Evolutionary conservation across 2,888 invertebrate species (phyloP).

Genomic region (Plemyria rubiginata): DNA sequence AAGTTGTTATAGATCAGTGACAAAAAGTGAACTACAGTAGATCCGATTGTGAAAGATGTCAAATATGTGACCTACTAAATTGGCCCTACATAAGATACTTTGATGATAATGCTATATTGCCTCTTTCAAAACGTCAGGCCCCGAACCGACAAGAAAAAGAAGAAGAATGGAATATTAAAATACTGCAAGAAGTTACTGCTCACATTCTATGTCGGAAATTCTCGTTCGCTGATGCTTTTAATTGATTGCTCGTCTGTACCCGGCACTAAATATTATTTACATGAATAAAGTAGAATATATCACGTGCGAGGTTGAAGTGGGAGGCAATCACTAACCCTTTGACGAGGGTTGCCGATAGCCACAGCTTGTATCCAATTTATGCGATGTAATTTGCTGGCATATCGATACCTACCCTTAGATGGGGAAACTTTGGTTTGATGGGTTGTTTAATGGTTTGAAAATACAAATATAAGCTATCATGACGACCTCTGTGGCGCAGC

Average conservation of each 20-base stretch:
- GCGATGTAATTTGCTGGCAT: conserved; percentile 36
- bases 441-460: conserved; percentile 21
- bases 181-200: too few species aligned
- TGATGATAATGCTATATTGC: too few species aligned
- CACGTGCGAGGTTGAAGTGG: conserved; percentile 23
- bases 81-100: too few species aligned
- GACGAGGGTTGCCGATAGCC: conserved; percentile 42
- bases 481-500: too few species aligned
- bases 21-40: too few species aligned
- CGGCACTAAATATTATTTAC: conserved; percentile 10
- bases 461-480: conserved; percentile 3
- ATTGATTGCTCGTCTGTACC: neutral
- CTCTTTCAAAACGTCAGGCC: too few species aligned
- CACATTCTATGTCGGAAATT: too few species aligned
- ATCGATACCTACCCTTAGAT: conserved; percentile 34
- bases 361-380: conserved; percentile 41
- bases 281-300: conserved; percentile 23
- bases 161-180: too few species aligned
- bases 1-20: too few species aligned
- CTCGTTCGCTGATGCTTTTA: neutral
- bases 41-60: too few species aligned
- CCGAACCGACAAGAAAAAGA: too few species aligned
- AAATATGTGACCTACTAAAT: too few species aligned
- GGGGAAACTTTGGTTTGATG: conserved; percentile 39
- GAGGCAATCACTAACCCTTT: conserved; percentile 44